phyloP scores from a whole-genome alignment of 2,888 invertebrate genomes.

The Euzetes globulus region DNA sequence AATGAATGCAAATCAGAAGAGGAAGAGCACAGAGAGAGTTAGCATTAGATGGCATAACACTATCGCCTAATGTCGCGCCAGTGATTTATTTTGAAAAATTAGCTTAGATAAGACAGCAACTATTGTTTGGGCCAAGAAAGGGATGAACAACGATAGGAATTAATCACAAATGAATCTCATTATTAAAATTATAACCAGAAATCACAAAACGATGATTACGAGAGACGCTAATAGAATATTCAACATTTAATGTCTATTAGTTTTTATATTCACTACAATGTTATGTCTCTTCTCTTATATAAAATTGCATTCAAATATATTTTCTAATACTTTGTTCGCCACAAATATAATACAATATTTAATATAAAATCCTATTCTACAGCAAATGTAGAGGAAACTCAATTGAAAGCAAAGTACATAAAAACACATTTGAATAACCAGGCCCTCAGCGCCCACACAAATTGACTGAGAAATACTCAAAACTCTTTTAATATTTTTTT shows the following conservation, averaged over 20 bases:
- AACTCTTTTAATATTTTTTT: no score
- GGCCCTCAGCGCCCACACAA: no score
- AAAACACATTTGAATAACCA: no score
- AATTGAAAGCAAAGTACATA: not conserved
- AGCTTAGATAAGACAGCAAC: slow-evolving; percentile 1
- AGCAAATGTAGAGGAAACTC: not conserved
- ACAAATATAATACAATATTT: not conserved
- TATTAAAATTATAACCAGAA: slow-evolving; percentile 23
- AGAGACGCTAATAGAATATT: not conserved
- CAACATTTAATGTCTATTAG: not conserved
- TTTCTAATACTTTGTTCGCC: not conserved
- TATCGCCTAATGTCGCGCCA: slow-evolving; percentile 17
- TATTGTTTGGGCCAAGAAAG: slow-evolving; percentile 26
- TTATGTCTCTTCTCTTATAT: not conserved
- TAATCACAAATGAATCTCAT: slow-evolving; percentile 29
- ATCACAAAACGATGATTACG: slow-evolving; percentile 16
- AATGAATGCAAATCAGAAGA: not conserved
- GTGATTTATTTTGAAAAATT: slow-evolving; percentile 29
- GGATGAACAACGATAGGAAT: slow-evolving; percentile 27
- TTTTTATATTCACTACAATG: not conserved
- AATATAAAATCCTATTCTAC: not conserved
- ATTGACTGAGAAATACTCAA: no score
- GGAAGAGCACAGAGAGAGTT: not conserved
- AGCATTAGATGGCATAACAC: not conserved
- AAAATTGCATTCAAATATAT: not conserved